phyloP scores from a whole-genome alignment of 2,113 vertebrate species.

The Rhea americana region DNA sequence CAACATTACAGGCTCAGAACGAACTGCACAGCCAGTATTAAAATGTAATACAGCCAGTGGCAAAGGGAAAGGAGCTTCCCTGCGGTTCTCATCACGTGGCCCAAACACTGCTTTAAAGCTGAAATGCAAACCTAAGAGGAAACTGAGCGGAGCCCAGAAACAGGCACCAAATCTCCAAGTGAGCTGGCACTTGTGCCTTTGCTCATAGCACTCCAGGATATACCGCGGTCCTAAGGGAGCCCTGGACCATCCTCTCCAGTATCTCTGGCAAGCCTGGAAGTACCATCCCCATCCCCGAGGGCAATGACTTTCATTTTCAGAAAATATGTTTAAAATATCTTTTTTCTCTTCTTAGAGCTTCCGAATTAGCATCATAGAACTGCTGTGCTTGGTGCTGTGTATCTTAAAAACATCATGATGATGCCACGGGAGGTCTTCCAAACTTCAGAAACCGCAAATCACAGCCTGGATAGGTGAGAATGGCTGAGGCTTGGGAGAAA shows the following conservation, averaged over 20 bases:
- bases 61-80: neutral
- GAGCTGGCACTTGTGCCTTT: neutral
- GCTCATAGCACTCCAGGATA: accelerated
- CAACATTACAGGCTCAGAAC: neutral
- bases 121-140: neutral
- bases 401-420: neutral
- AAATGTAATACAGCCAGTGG: accelerated
- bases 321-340: neutral
- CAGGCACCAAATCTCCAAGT: neutral
- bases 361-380: neutral
- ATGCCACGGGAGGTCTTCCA: neutral
- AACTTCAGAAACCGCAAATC: neutral
- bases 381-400: accelerated
- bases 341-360: neutral
- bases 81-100: neutral
- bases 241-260: neutral
- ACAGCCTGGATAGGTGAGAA: neutral
- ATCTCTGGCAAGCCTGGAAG: neutral
- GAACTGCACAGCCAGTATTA: neutral
- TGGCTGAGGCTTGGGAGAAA: neutral
- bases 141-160: neutral
- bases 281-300: neutral
- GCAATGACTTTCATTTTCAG: neutral
- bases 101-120: neutral
- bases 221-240: no score